Evolutionary conservation across 2,797 vertebrate species (phyloP), one percentile per base, ranked within the genome.

Genomic region (Karalla daura): DNA sequence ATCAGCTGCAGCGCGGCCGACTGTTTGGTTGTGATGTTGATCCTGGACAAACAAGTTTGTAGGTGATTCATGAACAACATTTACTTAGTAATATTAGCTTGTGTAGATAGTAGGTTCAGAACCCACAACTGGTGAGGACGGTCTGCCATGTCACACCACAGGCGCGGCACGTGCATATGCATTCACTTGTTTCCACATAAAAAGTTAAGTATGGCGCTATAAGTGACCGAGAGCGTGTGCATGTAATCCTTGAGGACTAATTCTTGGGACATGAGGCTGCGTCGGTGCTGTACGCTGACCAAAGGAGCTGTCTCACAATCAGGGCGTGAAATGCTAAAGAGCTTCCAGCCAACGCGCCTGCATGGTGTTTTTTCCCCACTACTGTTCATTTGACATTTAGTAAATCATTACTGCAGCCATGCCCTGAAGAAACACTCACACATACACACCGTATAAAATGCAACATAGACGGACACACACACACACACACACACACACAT

Each of bases 271-370:
- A 75, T 56, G 76, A 49, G 52, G 69, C 63, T 63, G 60, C 72
- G 64, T 79, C 28, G n/a, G 51, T 74, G 64, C 30, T 63, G 68
- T 74, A 66, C 59, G 78, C 63, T 71, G 81, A 88, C 85, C 84
- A 86, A 76, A 78, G 76, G 81, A 88, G 83, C 71, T 63, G 44
- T 88, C 83, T 86, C 87, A 91, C 89, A 93, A 93, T 92, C 92
- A 92, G 92, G 92, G 90, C 92, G 87, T 92, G 90, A 93, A 94
- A 93, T 93, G 87, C 85, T 90, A 86, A 89, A 92, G 82, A 90
- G 86, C 92, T 93, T 80, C 88, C 73, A 92, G 92, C 88, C 75
- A 91, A 85, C 72, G 79, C 64, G 88, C 73, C 86, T 88, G 78
- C 70, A 76, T 90, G 82, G 86, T 90, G 88, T 92, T 91, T 93